Conservation (phyloP, 2,888 invertebrate genomes). For the Criorhina ranunculi region DNA sequence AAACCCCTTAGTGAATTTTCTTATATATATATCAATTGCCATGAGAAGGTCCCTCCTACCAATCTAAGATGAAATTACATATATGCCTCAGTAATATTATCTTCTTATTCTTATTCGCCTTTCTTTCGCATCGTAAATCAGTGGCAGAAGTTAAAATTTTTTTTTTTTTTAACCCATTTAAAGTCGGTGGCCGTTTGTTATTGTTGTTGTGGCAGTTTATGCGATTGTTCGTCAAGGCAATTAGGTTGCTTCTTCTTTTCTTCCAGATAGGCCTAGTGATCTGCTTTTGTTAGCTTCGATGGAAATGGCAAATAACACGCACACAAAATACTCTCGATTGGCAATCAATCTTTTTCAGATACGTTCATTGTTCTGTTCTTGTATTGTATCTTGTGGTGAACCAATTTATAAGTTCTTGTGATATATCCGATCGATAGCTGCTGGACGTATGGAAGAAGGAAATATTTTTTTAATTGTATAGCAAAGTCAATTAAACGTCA, state of each 20-base stretch:
- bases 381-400: conserved; percentile 8
- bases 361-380: conserved; percentile 40
- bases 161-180: conserved; percentile 57
- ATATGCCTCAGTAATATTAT: too few species aligned
- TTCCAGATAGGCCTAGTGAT: conserved; percentile 65
- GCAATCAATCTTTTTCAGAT: conserved; percentile 50
- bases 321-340: conserved; percentile 61
- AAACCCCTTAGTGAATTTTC: too few species aligned
- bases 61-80: too few species aligned
- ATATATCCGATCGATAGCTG: conserved; percentile 19
- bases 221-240: conserved; percentile 35
- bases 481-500: conserved; percentile 26
- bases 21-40: too few species aligned
- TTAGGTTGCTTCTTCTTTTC: conserved; percentile 60
- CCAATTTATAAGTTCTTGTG: conserved; percentile 32
- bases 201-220: conserved; percentile 17
- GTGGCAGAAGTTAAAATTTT: not conserved
- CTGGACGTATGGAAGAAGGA: not conserved
- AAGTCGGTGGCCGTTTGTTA: conserved; percentile 5
- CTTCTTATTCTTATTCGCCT: conserved; percentile 6
- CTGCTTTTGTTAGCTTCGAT: conserved; percentile 61
- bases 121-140: conserved; percentile 3
- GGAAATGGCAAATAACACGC: conserved; percentile 63
- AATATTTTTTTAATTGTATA: conserved; percentile 36
- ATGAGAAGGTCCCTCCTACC: too few species aligned